A percentile compares a stretch with the other conserved stretches of the same genome.
These are phyloP conservation scores for Drepana arcuata DNA, from an alignment of 1,140 invertebrate species.

Conservation along the genomic window DNA sequence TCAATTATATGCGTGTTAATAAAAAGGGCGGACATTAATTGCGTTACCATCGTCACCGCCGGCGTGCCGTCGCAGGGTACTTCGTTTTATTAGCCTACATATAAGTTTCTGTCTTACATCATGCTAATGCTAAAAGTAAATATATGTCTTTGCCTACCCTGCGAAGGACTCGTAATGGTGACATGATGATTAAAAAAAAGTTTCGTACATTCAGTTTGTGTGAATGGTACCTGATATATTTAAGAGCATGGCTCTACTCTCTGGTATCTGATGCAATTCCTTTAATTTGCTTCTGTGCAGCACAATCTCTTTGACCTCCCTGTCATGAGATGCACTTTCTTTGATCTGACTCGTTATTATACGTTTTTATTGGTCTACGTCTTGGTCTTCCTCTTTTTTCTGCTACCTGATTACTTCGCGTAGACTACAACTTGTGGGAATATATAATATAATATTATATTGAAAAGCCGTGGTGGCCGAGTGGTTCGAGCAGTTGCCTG, in stretches of 20 bases:
- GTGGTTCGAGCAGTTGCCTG: too few relatives aligned
- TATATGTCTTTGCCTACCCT: too few relatives aligned
- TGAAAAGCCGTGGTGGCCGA: too few relatives aligned
- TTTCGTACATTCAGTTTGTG: too few relatives aligned
- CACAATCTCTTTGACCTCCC: too few relatives aligned
- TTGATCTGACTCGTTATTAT: constrained; percentile 7
- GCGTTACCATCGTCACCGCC: constrained; percentile 7
- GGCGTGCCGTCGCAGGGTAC: constrained; percentile 2
- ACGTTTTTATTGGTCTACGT: neutral
- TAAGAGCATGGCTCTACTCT: too few relatives aligned
- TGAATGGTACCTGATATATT: too few relatives aligned
- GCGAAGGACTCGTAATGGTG: neutral
- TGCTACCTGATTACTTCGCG: neutral
- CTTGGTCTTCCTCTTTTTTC: neutral
- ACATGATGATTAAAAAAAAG: constrained; percentile 2
- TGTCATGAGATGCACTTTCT: constrained; percentile 1
- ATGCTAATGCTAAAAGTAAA: neutral
- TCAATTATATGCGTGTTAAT: too few relatives aligned
- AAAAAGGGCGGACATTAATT: constrained; percentile 13
- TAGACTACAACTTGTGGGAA: neutral
- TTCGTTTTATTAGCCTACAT: constrained; percentile 8
- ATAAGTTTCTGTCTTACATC: constrained; percentile 3
- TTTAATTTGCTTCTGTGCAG: too few relatives aligned
- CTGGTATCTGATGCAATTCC: too few relatives aligned
- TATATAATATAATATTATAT: too few relatives aligned